Base-by-base conservation (phyloP, 2,113 vertebrate species). In the Epinephelus moara region DNA sequence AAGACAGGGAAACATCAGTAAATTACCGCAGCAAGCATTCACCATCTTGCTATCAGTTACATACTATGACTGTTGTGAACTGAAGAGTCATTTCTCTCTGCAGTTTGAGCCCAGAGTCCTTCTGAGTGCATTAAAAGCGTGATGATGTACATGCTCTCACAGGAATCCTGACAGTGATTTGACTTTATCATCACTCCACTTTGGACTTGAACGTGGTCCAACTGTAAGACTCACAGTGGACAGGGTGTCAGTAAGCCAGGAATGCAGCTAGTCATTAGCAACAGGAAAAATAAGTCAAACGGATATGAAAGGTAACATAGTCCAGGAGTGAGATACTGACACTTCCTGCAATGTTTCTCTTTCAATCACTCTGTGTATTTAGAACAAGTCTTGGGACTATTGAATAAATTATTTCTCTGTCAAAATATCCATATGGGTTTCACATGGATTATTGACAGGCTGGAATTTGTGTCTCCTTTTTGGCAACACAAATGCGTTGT, bases 111-210 rank as follows among this genome's bases (percentile, higher is more conserved):
- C 12, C 9, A 17, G 62, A 68, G 14, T 25, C 56, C 27, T 23
- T 84, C 45, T 27, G 42, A 77, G 50, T 47, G 15, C 59, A 85
- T 75, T 70, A 68, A 60, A 50, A 80, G 68, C 67, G 25, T 61
- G 67, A 73, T 85, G 68, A 84, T 81, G 37, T 73, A 62, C 57
- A 62, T 62, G 67, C 27, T 76, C 62, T 80, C 18, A 53, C 33
- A 81, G 70, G 68, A 80, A 71, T 78, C 64, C 70, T 71, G 64
- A 72, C 77, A 73, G 70, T 75, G 47, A 79, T 81, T 77, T 85
- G 53, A 62, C 77, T 73, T 82, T 74, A 67, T 85, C 82, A 37
- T 74, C 45, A 47, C 52, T 75, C 37, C 53, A 67, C 49, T 82
- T 60, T 74, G 37, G 25, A 74, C 47, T 66, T 70, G 68, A 80